Evolutionary conservation across 2,888 invertebrate species (phyloP), one percentile per base, ranked within the genome.

Genomic region (Chloroclysta siterata): DNA sequence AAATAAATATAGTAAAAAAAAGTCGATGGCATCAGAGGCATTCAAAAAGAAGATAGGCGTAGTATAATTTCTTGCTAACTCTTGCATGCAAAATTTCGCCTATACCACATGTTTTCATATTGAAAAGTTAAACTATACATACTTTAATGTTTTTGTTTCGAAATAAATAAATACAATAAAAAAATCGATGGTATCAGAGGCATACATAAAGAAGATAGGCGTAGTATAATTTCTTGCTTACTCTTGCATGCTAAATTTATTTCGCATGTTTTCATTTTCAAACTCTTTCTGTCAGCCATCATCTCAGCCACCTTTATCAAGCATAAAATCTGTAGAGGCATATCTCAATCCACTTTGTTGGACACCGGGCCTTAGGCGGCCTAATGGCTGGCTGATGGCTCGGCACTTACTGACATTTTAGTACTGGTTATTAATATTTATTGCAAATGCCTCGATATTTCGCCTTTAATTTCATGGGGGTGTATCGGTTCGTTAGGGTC

Each of bases 371-470:
- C 22, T 57, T 13, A 51, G 46, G 39, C 33, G 53, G 57, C 63
- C 71, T 66, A 88, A 87, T 86, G 85, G 78, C 72, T 69, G 75
- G 60, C 75, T 78, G 84, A 78, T 79, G 82, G 79, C 74, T 70
- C 73, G 71, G 65, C 77, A 77, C 78, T 86, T 86, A 86, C 83
- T 83, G 86, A 83, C 82, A 77, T 81, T 88, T 84, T 77, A 81
- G 75, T 78, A 70, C 71, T 68, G 74, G 76, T 78, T 79, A 80
- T 84, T 82, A 77, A 85, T 84, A 84, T 86, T 86, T 84, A 84
- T 79, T 77, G 73, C 73, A 64, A 72, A 72, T 68, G 72, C 70
- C 75, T 75, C 73, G 72, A 68, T 68, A 70, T 72, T 72, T 68
- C 52, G 54, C 69, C 72, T 72, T 74, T 73, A 71, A 76, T 76